phyloP scores from a whole-genome alignment of 1,140 invertebrate genomes.

The Anastatus disparis region DNA sequence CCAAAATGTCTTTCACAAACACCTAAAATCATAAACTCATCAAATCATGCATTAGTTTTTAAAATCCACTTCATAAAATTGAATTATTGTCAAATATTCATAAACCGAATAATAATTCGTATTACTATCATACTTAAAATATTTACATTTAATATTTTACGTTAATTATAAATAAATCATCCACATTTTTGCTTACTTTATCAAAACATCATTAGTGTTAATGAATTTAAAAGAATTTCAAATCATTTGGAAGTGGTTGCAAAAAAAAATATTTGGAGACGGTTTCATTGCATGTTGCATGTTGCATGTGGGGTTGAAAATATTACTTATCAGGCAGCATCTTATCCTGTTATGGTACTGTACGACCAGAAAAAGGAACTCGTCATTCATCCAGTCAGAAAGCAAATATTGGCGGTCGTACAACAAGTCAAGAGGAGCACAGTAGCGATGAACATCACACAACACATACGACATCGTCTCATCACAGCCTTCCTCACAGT shows the following conservation, averaged over 20 bases:
- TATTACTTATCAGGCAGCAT: conserved; percentile 54
- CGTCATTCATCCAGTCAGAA: conserved; percentile 56
- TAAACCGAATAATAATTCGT: no score
- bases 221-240: no score
- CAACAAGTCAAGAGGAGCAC: conserved; percentile 76
- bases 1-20: conserved; percentile 11
- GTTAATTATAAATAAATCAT: no score
- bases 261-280: conserved; percentile 30
- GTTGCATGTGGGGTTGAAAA: conserved; percentile 47
- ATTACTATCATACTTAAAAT: no score
- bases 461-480: conserved; percentile 62
- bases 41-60: no score
- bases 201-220: no score
- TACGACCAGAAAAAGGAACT: conserved; percentile 59
- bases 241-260: neutral
- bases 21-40: no score
- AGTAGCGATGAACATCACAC: conserved; percentile 77
- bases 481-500: conserved; percentile 64
- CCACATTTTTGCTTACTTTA: no score
- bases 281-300: conserved; percentile 49
- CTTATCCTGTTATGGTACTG: conserved; percentile 59
- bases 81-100: no score
- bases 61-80: no score
- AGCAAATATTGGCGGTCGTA: conserved; percentile 60
- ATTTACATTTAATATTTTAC: no score